Evolutionary conservation across 2,113 vertebrate genomes (phyloP), one percentile per base, ranked within the genome.

Genomic region (Seriola quinqueradiata): DNA sequence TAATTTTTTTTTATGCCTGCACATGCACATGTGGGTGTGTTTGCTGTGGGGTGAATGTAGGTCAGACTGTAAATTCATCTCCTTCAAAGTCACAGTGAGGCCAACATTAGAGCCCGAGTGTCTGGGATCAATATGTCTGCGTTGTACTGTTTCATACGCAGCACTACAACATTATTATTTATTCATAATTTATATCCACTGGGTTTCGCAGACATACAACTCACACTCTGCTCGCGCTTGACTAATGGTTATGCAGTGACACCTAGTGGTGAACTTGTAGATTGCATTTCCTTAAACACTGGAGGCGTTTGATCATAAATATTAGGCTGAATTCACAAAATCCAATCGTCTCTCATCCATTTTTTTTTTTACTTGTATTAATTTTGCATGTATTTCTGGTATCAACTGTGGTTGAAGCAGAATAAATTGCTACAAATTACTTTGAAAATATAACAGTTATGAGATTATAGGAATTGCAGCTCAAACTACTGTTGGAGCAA

Each of bases 171-270:
- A 63, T 71, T 5, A 65, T 72, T 65, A 38, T 77, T 75, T 73
- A 70, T 57, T 84, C 52, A 64, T 79, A 12, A 77, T 79, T 32
- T 77, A 9, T 12, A 59, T 46, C 54, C 52, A 16, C 23, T 77
- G 10, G 14, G 14, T 48, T 70, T 59, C 48, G 13, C 14, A 42
- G 14, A 1, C 42, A 50, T 0, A 4, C 12, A 16, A 3, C 3
- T 21, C 69, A 50, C 14, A 25, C 36, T 3, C 17, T 19, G 50
- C 52, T 72, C 10, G 10, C 8, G 7, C 10, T 48, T 17, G 21
- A 84, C n/a, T 38, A 2, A 23, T 83, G 82, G 82, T 83, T 52
- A 28, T 73, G 50, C 71, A 90, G 57, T 80, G 92, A 85, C 89
- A 89, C 58, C 92, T 91, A 72, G 79, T 89, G 93, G 77, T 38